These are phyloP conservation scores for Siniperca undulata DNA, from an alignment of 2,797 vertebrate genomes.

Conservation along the genomic window DNA sequence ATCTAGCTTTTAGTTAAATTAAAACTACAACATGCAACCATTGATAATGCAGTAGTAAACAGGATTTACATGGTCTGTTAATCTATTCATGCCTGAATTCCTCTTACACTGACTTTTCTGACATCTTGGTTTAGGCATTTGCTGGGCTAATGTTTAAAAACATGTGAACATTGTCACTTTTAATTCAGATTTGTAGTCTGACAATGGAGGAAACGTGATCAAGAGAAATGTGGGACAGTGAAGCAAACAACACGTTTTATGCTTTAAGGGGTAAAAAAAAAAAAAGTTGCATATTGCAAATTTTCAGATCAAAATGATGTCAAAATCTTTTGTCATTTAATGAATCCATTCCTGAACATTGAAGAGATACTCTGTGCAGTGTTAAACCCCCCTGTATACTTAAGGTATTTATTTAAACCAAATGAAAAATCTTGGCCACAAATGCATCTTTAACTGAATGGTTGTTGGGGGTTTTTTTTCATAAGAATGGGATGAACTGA, in stretches of 20 bases:
- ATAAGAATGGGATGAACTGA: not conserved
- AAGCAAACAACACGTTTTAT: too few species aligned
- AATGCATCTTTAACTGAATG: not conserved
- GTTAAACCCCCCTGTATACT: not conserved
- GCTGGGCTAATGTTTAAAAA: not conserved
- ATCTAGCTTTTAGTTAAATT: not conserved
- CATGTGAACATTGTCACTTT: not conserved
- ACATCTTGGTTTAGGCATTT: not conserved
- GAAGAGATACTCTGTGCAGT: not conserved
- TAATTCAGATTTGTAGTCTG: not conserved
- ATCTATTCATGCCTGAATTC: not conserved
- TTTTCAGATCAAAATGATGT: not conserved
- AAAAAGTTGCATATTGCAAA: not conserved
- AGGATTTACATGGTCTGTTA: not conserved
- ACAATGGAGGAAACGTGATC: not conserved
- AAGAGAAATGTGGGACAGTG: not conserved
- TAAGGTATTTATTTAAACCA: not conserved
- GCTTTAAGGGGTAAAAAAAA: too few species aligned
- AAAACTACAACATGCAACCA: not conserved
- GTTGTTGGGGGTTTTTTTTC: not conserved
- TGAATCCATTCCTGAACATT: not conserved
- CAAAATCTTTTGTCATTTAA: not conserved
- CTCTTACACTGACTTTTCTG: not conserved
- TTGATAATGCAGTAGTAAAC: not conserved
- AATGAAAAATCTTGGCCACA: not conserved